A percentile compares a stretch with the other conserved stretches of the same genome.
phyloP scores from a whole-genome alignment of 2,797 vertebrate genomes.

The Acipenser transmontanus region DNA sequence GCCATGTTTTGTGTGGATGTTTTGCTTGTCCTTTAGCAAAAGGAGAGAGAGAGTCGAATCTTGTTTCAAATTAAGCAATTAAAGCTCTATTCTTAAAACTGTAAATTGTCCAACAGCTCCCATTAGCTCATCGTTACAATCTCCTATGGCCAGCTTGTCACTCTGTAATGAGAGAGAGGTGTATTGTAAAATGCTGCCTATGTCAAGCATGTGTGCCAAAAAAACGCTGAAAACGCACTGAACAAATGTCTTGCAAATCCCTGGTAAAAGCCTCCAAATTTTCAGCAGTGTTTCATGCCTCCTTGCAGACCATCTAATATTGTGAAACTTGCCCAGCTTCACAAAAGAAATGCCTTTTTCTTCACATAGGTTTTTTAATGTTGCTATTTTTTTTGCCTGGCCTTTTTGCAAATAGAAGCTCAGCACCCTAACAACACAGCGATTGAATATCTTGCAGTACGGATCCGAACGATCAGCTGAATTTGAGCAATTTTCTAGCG shows the following conservation, averaged over 20 bases:
- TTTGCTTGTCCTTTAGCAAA: neutral
- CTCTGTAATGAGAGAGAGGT: neutral
- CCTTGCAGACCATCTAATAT: slow-evolving; percentile 1
- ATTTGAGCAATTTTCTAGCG: too few species aligned
- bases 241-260: neutral
- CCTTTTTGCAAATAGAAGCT: too few species aligned
- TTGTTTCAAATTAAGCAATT: too few species aligned
- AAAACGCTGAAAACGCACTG: neutral
- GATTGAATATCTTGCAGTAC: too few species aligned
- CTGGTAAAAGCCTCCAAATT: neutral
- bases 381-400: neutral
- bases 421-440: too few species aligned
- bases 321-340: neutral
- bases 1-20: slow-evolving; percentile 12
- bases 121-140: neutral
- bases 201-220: neutral
- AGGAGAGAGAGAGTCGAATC: too few species aligned
- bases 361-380: neutral
- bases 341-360: neutral
- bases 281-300: neutral
- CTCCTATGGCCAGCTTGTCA: neutral
- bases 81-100: neutral
- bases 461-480: too few species aligned
- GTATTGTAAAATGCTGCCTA: neutral
- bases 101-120: neutral